A percentile compares a stretch with the other conserved stretches of the same genome.
Conservation (phyloP, 1,140 invertebrate genomes). For the Drosophila ironensis region DNA sequence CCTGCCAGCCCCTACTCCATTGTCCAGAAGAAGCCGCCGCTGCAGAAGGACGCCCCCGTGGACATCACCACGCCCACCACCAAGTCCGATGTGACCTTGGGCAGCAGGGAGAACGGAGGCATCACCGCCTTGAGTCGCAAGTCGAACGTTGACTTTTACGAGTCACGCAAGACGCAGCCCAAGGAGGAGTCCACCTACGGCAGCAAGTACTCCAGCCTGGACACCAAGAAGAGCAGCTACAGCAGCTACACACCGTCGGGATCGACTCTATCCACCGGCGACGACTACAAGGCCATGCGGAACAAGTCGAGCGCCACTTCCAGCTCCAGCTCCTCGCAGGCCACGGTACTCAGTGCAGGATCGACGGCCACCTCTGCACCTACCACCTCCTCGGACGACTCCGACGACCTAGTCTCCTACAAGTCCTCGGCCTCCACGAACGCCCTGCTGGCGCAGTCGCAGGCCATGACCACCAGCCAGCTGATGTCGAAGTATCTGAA, state of each 20-base stretch:
- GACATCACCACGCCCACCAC: conserved; percentile 57
- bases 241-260: conserved; percentile 43
- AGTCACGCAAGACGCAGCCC: conserved; percentile 68
- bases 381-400: conserved; percentile 77
- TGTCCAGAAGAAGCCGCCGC: conserved; percentile 62
- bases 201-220: conserved; percentile 52
- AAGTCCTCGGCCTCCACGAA: conserved; percentile 79
- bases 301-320: conserved; percentile 79
- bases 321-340: conserved; percentile 76
- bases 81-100: conserved; percentile 28
- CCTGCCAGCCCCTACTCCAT: conserved; percentile 77
- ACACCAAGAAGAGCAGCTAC: conserved; percentile 58
- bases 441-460: conserved; percentile 72
- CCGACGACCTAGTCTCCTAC: conserved; percentile 75
- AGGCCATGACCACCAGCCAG: conserved; percentile 80
- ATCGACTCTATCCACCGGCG: conserved; percentile 30
- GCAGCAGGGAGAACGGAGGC: conserved; percentile 9
- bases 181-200: conserved; percentile 50
- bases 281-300: conserved; percentile 75
- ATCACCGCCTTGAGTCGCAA: conserved; percentile 34
- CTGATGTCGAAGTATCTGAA: conserved; percentile 80
- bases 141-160: conserved; percentile 69
- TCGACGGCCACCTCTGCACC: conserved; percentile 75
- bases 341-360: conserved; percentile 75
- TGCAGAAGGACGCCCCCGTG: conserved; percentile 59